Conservation (phyloP, 2,797 vertebrate genomes). For the Anisognathus igniventris region DNA sequence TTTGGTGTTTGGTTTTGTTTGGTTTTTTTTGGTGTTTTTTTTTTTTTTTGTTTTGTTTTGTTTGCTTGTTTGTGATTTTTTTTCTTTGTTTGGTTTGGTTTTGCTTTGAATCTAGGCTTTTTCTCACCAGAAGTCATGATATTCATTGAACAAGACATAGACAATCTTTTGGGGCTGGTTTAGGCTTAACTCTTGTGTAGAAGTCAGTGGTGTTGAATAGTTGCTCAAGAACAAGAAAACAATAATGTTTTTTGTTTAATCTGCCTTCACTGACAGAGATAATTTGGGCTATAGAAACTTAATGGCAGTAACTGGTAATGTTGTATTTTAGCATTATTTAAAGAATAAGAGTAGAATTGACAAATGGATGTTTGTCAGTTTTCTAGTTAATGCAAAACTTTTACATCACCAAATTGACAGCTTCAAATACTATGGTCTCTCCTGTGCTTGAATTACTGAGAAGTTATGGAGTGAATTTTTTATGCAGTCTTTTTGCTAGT, state of each 20-base stretch:
- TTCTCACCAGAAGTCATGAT: not conserved
- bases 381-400: not conserved
- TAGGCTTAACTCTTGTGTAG: not conserved
- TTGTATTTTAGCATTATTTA: not conserved
- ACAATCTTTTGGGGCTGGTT: not conserved
- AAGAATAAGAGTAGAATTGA: not conserved
- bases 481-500: not conserved
- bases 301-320: not conserved
- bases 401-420: not conserved
- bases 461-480: not conserved
- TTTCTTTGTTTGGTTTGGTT: not conserved
- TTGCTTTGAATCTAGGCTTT: not conserved
- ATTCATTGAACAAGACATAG: not conserved
- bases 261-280: not conserved
- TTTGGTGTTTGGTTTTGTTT: not conserved
- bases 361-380: not conserved
- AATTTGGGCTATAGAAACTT: not conserved
- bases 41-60: no score
- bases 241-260: not conserved
- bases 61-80: not conserved
- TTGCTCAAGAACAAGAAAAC: not conserved
- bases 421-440: not conserved
- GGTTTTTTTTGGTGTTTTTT: no score
- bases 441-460: not conserved
- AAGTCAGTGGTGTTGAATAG: not conserved